These are phyloP conservation scores for Acanthornis magna DNA, from an alignment of 2,797 vertebrate genomes.

Conservation along the genomic window DNA sequence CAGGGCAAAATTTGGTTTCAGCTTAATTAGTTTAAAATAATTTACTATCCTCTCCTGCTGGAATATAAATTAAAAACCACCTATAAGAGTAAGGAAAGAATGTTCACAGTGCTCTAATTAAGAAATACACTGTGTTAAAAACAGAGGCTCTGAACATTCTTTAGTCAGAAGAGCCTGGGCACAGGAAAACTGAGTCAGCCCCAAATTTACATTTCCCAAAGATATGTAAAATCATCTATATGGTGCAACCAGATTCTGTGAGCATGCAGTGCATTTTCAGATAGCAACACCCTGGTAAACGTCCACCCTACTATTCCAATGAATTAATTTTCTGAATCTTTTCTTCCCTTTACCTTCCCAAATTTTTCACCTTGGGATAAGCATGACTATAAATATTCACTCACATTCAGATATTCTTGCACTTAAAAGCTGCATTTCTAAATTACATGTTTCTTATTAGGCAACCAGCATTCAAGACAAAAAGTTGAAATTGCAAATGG, in stretches of 20 bases:
- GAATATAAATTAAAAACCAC: neutral
- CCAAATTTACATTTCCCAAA: neutral
- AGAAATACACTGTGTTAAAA: neutral
- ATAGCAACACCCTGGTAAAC: neutral
- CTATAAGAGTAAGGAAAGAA: neutral
- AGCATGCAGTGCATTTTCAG: neutral
- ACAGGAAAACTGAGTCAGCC: neutral
- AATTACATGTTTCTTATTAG: neutral
- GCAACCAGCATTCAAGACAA: neutral
- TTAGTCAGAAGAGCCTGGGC: neutral
- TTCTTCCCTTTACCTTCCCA: neutral
- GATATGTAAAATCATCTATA: neutral
- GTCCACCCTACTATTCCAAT: neutral
- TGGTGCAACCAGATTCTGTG: neutral
- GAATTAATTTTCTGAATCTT: neutral
- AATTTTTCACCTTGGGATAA: neutral
- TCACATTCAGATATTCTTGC: neutral
- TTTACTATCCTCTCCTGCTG: neutral
- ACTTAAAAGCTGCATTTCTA: neutral
- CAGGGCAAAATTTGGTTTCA: neutral
- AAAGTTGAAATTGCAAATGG: neutral
- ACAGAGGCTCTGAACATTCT: neutral
- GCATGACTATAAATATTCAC: neutral
- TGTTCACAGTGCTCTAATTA: neutral
- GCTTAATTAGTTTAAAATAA: neutral